phyloP scores from a whole-genome alignment of 2,797 vertebrate genomes.

The Meriones psammophilus region DNA sequence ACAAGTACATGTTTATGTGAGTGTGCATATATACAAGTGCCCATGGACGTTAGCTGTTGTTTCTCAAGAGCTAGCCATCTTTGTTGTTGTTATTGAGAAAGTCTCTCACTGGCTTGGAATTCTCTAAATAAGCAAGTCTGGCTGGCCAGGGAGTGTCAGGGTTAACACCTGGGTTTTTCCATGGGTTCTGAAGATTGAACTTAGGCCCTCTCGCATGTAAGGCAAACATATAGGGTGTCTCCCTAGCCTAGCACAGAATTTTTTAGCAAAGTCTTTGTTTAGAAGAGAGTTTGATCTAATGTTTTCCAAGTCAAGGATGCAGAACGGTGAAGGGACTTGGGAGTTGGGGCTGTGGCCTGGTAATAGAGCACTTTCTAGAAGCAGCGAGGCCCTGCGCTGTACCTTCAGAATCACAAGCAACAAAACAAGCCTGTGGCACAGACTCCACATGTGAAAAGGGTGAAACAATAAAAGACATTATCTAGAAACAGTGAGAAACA shows the following conservation, averaged over 20 bases:
- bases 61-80: background rate
- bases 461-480: constrained; percentile 6
- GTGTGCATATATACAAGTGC: background rate
- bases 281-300: constrained; percentile 9
- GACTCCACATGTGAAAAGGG: background rate
- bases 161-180: background rate
- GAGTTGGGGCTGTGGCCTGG: no score
- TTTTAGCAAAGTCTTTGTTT: constrained; percentile 29
- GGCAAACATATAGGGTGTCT: background rate
- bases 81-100: background rate
- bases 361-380: background rate
- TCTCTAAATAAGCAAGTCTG: background rate
- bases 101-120: background rate
- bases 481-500: background rate
- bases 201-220: background rate
- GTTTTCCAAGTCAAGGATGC: constrained; percentile 28
- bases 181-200: background rate
- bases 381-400: background rate
- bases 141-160: background rate
- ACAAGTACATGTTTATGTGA: background rate
- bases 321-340: background rate
- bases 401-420: background rate
- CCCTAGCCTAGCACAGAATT: background rate
- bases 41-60: background rate
- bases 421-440: background rate